Conservation (phyloP, 2,888 invertebrate genomes). For the Amblyjoppa proteus region DNA sequence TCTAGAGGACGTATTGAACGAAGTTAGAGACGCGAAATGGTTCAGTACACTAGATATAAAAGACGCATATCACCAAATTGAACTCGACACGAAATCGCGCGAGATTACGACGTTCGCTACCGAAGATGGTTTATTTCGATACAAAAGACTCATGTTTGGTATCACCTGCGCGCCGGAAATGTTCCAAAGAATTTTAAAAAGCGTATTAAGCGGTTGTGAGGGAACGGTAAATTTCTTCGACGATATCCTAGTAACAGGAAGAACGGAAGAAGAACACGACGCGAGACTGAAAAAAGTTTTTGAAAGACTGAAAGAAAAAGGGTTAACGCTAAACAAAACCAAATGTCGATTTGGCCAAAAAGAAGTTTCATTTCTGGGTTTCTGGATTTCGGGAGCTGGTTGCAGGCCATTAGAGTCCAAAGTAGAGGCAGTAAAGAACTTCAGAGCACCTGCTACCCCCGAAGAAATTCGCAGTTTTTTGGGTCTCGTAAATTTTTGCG, state of each 20-base stretch:
- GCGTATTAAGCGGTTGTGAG: conserved; percentile 77
- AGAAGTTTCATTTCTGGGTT: conserved; percentile 73
- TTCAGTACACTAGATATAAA: conserved; percentile 76
- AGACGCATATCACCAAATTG: conserved; percentile 82
- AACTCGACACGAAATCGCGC: conserved; percentile 76
- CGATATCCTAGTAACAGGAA: conserved; percentile 81
- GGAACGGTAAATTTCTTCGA: conserved; percentile 81
- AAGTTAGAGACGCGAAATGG: conserved; percentile 61
- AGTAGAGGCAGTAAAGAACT: conserved; percentile 65
- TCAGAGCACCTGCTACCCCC: conserved; percentile 69
- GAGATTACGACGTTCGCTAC: conserved; percentile 81
- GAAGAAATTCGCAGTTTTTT: conserved; percentile 74
- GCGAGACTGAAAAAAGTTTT: conserved; percentile 65
- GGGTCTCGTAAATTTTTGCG: conserved; percentile 77
- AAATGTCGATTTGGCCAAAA: conserved; percentile 64
- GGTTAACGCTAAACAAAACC: conserved; percentile 63
- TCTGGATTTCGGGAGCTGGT: conserved; percentile 68
- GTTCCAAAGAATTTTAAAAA: conserved; percentile 80
- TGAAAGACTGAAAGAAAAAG: conserved; percentile 48
- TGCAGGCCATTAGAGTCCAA: conserved; percentile 67
- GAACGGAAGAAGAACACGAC: conserved; percentile 75
- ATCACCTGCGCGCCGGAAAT: conserved; percentile 83
- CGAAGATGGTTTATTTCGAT: conserved; percentile 79
- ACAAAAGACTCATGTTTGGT: conserved; percentile 82
- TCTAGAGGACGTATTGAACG: conserved; percentile 55